phyloP scores from a whole-genome alignment of 2,888 invertebrate species.

The Holacanthella duospinosa region DNA sequence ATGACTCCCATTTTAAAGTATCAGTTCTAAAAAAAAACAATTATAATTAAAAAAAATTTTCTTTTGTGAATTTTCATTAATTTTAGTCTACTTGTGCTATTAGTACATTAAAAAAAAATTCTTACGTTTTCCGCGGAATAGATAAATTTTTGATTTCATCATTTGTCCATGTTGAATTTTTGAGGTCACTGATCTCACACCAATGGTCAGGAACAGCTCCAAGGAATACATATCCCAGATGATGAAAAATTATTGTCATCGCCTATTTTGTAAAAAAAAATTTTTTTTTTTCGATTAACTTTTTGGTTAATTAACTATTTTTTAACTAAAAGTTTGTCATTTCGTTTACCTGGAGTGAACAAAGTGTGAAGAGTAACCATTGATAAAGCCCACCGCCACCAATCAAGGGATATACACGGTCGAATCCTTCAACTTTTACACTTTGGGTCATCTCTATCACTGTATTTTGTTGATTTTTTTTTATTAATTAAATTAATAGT shows the following conservation, averaged over 20 bases:
- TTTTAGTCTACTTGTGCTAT: too few relatives aligned
- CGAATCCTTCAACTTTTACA: slow-evolving; percentile 4
- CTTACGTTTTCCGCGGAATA: slow-evolving; percentile 20
- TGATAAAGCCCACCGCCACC: slow-evolving; percentile 4
- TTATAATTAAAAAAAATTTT: neutral
- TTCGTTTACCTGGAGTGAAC: slow-evolving; percentile 5
- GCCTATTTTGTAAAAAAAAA: neutral
- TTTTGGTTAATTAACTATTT: neutral
- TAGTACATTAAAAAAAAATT: neutral
- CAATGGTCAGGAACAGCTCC: slow-evolving; percentile 34
- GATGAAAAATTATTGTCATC: slow-evolving; percentile 13
- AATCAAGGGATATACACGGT: slow-evolving; percentile 4
- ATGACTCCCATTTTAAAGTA: neutral
- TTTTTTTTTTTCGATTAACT: neutral
- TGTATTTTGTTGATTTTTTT: too few relatives aligned
- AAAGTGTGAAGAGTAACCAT: neutral
- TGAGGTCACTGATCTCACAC: slow-evolving; percentile 23
- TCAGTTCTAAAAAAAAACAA: neutral
- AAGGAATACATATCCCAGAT: slow-evolving; percentile 29
- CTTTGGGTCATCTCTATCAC: neutral
- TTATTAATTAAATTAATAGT: too few relatives aligned
- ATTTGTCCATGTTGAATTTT: slow-evolving; percentile 18
- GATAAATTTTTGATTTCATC: slow-evolving; percentile 32
- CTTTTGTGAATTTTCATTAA: too few relatives aligned
- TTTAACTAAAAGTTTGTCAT: neutral